These are phyloP conservation scores for Aix galericulata DNA, from an alignment of 2,113 vertebrate genomes.

Conservation along the genomic window DNA sequence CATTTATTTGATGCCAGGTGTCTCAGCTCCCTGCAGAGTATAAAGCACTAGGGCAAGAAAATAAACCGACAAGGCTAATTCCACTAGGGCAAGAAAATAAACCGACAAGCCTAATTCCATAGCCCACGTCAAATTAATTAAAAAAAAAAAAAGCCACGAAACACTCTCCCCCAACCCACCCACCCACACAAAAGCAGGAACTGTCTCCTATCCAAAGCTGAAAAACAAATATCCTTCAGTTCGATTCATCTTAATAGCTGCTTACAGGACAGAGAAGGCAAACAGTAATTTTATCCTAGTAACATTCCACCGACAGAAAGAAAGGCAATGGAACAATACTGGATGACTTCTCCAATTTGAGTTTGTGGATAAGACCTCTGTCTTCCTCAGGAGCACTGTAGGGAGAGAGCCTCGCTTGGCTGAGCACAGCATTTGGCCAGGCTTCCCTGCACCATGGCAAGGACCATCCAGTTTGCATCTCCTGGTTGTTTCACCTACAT, in stretches of 20 bases:
- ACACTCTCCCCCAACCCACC: background rate
- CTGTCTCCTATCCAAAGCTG: background rate
- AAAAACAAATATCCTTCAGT: constrained; percentile 24
- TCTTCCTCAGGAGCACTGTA: background rate
- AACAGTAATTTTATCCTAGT: background rate
- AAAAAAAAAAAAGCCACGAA: background rate
- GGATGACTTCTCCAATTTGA: background rate
- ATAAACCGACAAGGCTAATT: background rate
- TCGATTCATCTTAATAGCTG: constrained; percentile 22
- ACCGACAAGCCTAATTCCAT: constrained; percentile 44
- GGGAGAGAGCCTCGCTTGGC: too few species aligned
- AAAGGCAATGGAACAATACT: background rate
- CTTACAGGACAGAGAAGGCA: background rate
- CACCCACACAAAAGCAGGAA: background rate
- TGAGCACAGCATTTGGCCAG: background rate
- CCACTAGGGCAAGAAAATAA: background rate
- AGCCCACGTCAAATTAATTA: background rate
- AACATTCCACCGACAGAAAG: background rate
- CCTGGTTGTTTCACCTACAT: fast-evolving
- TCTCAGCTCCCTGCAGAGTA: constrained; percentile 25
- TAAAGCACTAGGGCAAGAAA: background rate
- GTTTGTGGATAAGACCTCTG: background rate
- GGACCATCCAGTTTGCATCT: background rate
- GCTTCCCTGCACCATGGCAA: background rate
- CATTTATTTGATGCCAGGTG: constrained; percentile 3